Evolutionary conservation across 2,888 invertebrate genomes (phyloP), one percentile per base, ranked within the genome.

Genomic region (Imbricaverruca yamaguchii): DNA sequence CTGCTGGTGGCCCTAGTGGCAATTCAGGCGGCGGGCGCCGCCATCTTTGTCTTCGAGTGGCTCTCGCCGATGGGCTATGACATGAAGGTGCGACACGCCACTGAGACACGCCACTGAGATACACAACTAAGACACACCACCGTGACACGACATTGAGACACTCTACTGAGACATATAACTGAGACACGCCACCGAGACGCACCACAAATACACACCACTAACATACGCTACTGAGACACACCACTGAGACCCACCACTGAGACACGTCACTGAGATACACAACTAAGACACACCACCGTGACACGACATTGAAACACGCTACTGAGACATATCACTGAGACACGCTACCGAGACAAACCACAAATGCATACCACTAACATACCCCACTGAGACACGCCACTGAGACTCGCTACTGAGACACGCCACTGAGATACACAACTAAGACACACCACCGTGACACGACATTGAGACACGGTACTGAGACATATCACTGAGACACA

Each of bases 11-110:
- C 97, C 69, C 92, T 96, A 82, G 94, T 97, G 57, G 96, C 97
- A 69, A 98, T 98, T 85, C 97, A 98, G 88, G 95, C 94, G 0
- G 95, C 97, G 18, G 96, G 97, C 0, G 93, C 97, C 86, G 94
- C 94, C 85, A 97, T 98, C 87, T 97, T 98, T 88, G 90, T 97
- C 83, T 98, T 98, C 87, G 98, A 98, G 88, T 98, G 97, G 97
- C 91, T 96, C 69, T 97, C 96, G 83, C 97, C 98, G 10, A 93
- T 94, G 85, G 97, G 97, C 81, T 97, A 96, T 87, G 93, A 97
- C 87, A 96, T 95, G 92, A 94, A 93, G 87, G 90, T 93, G 87
- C 86, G 85, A 53, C 39, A 39, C 39, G 39, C 39, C 39, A 39
- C 39, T 39, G 39, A 39, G 39, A 39, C 39, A 39, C 4, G 39